These are phyloP conservation scores for Mamestra brassicae DNA, from an alignment of 2,888 invertebrate genomes.

Conservation along the genomic window DNA sequence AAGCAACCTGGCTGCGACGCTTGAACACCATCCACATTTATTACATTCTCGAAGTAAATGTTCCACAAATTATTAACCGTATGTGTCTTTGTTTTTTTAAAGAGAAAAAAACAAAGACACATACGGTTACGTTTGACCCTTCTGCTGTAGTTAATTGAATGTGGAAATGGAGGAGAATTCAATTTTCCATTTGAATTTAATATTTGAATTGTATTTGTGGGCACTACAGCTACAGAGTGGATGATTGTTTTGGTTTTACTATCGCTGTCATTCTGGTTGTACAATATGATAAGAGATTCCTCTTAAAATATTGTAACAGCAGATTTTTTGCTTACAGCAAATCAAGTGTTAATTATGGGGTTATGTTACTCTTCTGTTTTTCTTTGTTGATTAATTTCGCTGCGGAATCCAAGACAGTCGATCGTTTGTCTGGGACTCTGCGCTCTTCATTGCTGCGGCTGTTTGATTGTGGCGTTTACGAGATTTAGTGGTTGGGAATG, in stretches of 20 bases:
- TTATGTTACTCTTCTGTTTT: background rate
- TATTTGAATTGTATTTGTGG: background rate
- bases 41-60: conserved; percentile 12
- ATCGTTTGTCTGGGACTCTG: no score
- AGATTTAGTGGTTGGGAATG: no score
- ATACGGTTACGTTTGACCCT: background rate
- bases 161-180: background rate
- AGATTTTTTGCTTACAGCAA: background rate
- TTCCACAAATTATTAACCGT: conserved; percentile 7
- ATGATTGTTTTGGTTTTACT: background rate
- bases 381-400: background rate
- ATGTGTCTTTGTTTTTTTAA: no score
- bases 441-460: no score
- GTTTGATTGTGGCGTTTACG: no score
- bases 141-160: background rate
- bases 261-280: no score
- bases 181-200: background rate
- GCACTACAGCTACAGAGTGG: background rate
- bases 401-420: no score
- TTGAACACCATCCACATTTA: conserved; percentile 12
- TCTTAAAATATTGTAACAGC: background rate
- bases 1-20: conserved; percentile 3
- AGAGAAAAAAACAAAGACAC: background rate
- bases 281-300: no score
- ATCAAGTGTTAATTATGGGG: background rate